phyloP scores from a whole-genome alignment of 2,113 vertebrate species.

The Neomonachus schauinslandi region DNA sequence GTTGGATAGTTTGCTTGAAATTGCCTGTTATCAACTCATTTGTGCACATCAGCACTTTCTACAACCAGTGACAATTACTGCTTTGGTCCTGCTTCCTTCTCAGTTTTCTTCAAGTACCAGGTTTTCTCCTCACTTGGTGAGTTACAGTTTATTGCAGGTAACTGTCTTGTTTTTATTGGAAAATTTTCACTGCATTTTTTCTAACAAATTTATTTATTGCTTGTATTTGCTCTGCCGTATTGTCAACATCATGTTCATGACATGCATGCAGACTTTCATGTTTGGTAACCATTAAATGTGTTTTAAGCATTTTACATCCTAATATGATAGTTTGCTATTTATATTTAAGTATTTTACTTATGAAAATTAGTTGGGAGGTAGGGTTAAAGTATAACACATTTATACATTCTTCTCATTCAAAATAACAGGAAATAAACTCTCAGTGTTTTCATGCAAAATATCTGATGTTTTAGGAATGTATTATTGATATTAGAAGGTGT shows the following conservation, averaged over 20 bases:
- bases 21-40: background rate
- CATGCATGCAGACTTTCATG: background rate
- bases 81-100: background rate
- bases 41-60: background rate
- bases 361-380: background rate
- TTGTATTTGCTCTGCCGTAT: conserved; percentile 23
- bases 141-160: background rate
- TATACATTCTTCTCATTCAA: conserved; percentile 23
- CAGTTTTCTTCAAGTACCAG: background rate
- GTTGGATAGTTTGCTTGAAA: conserved; percentile 7
- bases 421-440: background rate
- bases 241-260: background rate
- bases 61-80: background rate
- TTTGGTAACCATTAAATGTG: background rate
- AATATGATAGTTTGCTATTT: background rate
- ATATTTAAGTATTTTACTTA: conserved; percentile 39
- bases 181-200: background rate
- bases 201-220: conserved; percentile 3
- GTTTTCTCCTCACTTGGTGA: conserved; percentile 1
- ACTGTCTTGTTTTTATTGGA: conserved; percentile 21
- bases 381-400: background rate
- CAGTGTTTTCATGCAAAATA: conserved; percentile 5
- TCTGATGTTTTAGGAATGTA: conserved; percentile 15
- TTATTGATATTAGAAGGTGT: background rate
- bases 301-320: background rate